Conservation (phyloP, 2,888 invertebrate species). For the Pegoplata infirma region DNA sequence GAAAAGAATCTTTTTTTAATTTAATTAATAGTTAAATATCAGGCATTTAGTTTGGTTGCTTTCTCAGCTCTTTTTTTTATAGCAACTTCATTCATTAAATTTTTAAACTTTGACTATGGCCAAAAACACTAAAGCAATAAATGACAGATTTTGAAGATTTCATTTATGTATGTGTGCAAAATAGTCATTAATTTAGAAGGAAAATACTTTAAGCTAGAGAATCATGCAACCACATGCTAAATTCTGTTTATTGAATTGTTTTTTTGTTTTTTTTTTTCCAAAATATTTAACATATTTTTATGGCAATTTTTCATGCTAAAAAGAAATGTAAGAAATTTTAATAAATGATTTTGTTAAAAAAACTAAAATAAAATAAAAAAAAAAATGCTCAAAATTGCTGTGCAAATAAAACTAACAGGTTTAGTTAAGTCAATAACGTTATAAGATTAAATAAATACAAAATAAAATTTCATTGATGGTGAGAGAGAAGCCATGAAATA, state of each 20-base stretch:
- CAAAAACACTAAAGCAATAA: constrained; percentile 24
- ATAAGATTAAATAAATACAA: constrained; percentile 39
- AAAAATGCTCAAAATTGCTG: background rate
- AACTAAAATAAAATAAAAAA: too few species aligned
- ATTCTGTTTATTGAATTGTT: constrained; percentile 40
- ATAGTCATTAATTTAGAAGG: constrained; percentile 43
- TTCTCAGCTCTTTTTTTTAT: too few species aligned
- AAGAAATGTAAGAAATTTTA: constrained; percentile 52
- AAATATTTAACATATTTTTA: constrained; percentile 58
- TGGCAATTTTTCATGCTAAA: constrained; percentile 56
- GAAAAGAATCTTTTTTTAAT: background rate
- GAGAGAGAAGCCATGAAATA: constrained; percentile 5
- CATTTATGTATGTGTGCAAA: constrained; percentile 33
- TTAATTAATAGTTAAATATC: constrained; percentile 42
- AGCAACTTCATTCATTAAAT: constrained; percentile 43
- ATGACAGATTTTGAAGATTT: constrained; percentile 39
- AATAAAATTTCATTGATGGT: constrained; percentile 1
- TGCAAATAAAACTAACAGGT: constrained; percentile 13
- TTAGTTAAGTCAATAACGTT: constrained; percentile 16
- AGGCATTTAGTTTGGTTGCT: constrained; percentile 18
- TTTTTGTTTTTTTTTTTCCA: constrained; percentile 11
- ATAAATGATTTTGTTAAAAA: constrained; percentile 56
- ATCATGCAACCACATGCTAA: constrained; percentile 28
- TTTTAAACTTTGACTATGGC: constrained; percentile 9
- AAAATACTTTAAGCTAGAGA: constrained; percentile 8